Evolutionary conservation across 2,797 vertebrate genomes (phyloP).

Genomic region (Odontamblyopus lacepedii): DNA sequence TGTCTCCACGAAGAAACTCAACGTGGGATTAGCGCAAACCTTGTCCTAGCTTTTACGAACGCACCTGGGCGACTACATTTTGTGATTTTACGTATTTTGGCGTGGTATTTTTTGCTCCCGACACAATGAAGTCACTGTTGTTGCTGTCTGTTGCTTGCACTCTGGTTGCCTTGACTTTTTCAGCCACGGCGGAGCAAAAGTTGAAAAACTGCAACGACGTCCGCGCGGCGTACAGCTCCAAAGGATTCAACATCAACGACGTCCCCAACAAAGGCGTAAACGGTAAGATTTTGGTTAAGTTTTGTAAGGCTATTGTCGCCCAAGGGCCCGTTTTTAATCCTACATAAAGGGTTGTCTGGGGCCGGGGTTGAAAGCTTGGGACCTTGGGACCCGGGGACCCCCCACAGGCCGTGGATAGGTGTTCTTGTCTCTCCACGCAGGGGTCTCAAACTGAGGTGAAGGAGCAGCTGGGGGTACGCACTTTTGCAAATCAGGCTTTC

Average conservation of each 20-base stretch:
- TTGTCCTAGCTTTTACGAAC: conserved; percentile 33
- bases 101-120: background rate
- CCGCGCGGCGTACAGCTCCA: conserved; percentile 86
- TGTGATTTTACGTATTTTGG: background rate
- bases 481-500: background rate
- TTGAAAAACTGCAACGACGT: conserved; percentile 91
- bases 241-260: conserved; percentile 91
- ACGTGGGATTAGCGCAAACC: conserved; percentile 56
- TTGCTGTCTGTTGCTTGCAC: conserved; percentile 71
- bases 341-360: background rate
- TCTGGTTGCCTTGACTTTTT: conserved; percentile 69
- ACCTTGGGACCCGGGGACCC: conserved; percentile 15
- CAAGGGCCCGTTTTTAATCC: background rate
- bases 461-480: background rate
- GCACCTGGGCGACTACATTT: conserved; percentile 21
- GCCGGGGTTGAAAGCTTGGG: conserved; percentile 6
- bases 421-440: conserved; percentile 11
- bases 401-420: conserved; percentile 5
- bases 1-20: conserved; percentile 74
- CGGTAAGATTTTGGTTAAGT: conserved; percentile 76
- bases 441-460: background rate
- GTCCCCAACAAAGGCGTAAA: conserved; percentile 88
- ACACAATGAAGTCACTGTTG: conserved; percentile 71
- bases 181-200: conserved; percentile 81
- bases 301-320: background rate